These are phyloP conservation scores for Falco rusticolus DNA, from an alignment of 2,797 vertebrate genomes.

Conservation along the genomic window DNA sequence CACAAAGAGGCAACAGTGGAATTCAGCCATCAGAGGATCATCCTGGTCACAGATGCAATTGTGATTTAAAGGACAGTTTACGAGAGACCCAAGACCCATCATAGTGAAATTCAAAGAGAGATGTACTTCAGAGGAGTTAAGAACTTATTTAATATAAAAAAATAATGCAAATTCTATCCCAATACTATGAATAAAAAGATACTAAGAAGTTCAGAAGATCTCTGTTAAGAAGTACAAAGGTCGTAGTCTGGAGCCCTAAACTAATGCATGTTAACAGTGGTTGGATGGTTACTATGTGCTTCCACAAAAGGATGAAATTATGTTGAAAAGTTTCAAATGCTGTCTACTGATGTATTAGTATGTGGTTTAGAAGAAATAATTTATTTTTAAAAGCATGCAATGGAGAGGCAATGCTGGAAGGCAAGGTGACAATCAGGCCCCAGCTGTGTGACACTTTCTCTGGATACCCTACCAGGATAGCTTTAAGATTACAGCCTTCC, in stretches of 20 bases:
- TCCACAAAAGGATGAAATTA: not conserved
- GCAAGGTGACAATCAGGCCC: not conserved
- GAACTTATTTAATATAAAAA: not conserved
- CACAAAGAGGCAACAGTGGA: not conserved
- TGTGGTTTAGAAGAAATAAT: not conserved
- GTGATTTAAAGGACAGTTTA: not conserved
- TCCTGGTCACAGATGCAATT: not conserved
- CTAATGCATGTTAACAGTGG: not conserved
- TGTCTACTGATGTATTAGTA: not conserved
- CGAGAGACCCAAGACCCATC: not conserved
- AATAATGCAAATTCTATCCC: not conserved
- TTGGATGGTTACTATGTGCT: not conserved
- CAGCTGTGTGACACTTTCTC: not conserved
- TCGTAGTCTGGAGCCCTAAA: not conserved
- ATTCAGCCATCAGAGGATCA: not conserved
- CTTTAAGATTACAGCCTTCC: not conserved
- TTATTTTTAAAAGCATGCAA: not conserved
- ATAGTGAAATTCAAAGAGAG: not conserved
- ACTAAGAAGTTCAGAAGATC: not conserved
- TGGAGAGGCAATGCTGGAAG: not conserved
- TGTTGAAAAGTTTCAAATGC: not conserved
- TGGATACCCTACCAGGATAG: not conserved
- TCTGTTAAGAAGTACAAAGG: not conserved
- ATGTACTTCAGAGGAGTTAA: not conserved
- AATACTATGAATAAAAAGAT: not conserved